Conservation (phyloP, 2,888 invertebrate species). For the Operophtera brumata region DNA sequence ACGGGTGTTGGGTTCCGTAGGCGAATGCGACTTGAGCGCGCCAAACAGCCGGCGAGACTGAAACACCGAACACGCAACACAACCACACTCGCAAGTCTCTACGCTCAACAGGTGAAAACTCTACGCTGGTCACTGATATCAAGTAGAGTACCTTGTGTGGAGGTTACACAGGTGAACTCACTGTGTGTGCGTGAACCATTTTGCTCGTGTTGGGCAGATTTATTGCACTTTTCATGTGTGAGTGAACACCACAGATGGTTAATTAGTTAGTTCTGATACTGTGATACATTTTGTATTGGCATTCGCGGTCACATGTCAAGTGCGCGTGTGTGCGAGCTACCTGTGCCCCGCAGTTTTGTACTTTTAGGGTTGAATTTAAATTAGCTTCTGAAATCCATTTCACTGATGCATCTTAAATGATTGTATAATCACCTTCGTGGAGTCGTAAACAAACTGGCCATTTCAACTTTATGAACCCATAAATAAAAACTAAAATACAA, state of each 20-base stretch:
- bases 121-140: conserved; percentile 71
- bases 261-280: conserved; percentile 13
- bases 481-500: background rate
- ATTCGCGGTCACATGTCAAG: conserved; percentile 72
- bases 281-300: conserved; percentile 62
- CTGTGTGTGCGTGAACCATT: conserved; percentile 69
- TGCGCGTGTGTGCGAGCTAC: conserved; percentile 66
- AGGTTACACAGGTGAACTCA: conserved; percentile 67
- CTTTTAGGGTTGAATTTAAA: conserved; percentile 65
- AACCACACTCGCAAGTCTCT: conserved; percentile 54
- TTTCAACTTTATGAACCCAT: background rate
- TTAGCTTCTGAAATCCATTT: conserved; percentile 55
- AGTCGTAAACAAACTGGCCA: background rate
- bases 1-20: conserved; percentile 32
- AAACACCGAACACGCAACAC: conserved; percentile 67
- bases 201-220: conserved; percentile 72
- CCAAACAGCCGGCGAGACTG: conserved; percentile 73
- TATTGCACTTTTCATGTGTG: conserved; percentile 53
- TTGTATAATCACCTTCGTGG: background rate
- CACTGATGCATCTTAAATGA: conserved; percentile 36
- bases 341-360: conserved; percentile 73
- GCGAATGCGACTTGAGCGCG: conserved; percentile 70
- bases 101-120: conserved; percentile 74
- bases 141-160: conserved; percentile 67
- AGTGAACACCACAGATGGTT: conserved; percentile 51